Evolutionary conservation across 2,113 vertebrate genomes (phyloP), one percentile per base, ranked within the genome.

Genomic region (Ameiurus melas): DNA sequence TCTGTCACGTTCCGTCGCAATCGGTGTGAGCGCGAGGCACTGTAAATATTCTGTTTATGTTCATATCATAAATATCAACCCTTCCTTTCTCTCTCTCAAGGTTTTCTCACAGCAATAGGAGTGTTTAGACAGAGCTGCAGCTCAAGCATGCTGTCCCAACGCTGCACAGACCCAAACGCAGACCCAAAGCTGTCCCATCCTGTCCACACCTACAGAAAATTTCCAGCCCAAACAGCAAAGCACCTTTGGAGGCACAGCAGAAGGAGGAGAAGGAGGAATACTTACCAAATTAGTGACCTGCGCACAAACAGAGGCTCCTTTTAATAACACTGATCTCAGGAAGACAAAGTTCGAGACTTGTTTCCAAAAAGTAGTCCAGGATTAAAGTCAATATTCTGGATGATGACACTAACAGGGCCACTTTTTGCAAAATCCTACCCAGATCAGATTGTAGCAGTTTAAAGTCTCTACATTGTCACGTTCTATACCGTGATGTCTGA

Each of bases 231-330:
- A 68, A 94, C 93, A 96, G 95, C 94, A 96, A 86, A 66, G 64
- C 64, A n/a, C 64, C 58, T n/a, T n/a, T n/a, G n/a, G 22, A 7
- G 7, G 22, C 22, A 62, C 58, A 97, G 96, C 95, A 96, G 92
- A 95, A 94, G 94, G 33, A 55, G 47, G 47, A 96, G 94, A 27
- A 55, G 39, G 81, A 94, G 13, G 16, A 51, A 95, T 96, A 97
- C 96, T 97, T 96, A 97, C 96, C 97, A 97, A 96, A 93, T 96
- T 97, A 94, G 96, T 97, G 94, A 97, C 96, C 97, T 97, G 96
- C 93, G 95, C 95, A 95, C 95, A 97, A 97, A 97, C 94, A 97
- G 96, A 97, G 71, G 68, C 81, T 88, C 55, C 51, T 84, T 88
- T 88, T 84, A 88, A 77, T 84, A 27, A 85, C 19, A 58, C 68